Base-by-base conservation (phyloP, 2,888 invertebrate genomes). In the Oligia latruncula region DNA sequence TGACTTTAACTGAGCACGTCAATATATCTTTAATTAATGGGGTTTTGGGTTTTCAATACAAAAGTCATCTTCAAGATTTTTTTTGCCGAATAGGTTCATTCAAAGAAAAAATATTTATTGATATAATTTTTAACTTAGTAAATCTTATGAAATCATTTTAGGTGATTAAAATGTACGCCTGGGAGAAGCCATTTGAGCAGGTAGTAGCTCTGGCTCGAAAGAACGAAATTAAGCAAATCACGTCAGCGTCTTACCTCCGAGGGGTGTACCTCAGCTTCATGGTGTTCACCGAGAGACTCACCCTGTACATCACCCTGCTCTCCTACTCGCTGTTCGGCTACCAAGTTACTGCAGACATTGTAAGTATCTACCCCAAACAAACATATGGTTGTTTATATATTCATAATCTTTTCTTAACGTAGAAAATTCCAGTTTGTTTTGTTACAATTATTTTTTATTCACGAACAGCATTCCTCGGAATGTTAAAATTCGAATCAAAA, bases 161-260 rank as follows among this genome's bases (percentile, higher is more conserved):
- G 97, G 99, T 99, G 4, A 98, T 99, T 87, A 99, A 99, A 97
- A 99, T 99, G 99, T 99, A 99, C 93, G 98, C 99, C 5, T 99
- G 99, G 98, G 99, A 99, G 93, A 98, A 98, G 89, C 98, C 99
- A 0, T 99, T 99, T 92, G 98, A 98, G 82, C 97, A 98, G 84
- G 97, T 99, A n/a, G 98, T 99, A 4, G 97, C 98, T 15, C 94
- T 97, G 74, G 98, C 98, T 2, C 96, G 99, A 91, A 97, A 97
- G 95, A 98, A 97, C 89, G 98, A 98, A 90, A 97, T 98, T 83
- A 96, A 97, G 73, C 97, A 97, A 89, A 97, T 98, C 87, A 97
- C 97, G 13, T 97, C 97, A 79, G 97, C 97, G 0, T 97, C 98
- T 0, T 98, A 98, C 93, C 95, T 98, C 82, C 97, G 97, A 83